Evolutionary conservation across 2,888 invertebrate species (phyloP).

Genomic region (Pandemis cinnamomeana): DNA sequence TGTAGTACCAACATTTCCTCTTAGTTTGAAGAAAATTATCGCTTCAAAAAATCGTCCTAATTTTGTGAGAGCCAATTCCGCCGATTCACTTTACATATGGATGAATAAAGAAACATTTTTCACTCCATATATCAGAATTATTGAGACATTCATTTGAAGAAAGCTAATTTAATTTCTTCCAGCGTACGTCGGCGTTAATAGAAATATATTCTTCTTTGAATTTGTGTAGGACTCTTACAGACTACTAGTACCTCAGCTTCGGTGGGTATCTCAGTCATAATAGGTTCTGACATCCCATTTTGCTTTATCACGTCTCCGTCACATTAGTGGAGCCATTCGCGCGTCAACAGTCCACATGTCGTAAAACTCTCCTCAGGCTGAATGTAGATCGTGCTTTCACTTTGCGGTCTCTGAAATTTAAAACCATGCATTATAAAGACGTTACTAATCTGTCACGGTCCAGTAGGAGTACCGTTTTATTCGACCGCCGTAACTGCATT

Average conservation of each 20-base stretch:
- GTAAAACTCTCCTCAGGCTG: slow-evolving; percentile 27
- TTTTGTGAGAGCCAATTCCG: slow-evolving; percentile 13
- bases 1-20: neutral
- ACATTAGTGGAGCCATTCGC: slow-evolving; percentile 30
- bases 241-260: neutral
- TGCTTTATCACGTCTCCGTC: slow-evolving; percentile 27
- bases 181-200: slow-evolving; percentile 31
- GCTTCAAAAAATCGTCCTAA: slow-evolving; percentile 5
- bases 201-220: slow-evolving; percentile 26
- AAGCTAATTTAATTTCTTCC: slow-evolving; percentile 33
- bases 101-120: slow-evolving; percentile 31
- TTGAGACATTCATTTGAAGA: slow-evolving; percentile 27
- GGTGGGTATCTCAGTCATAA: slow-evolving; percentile 10
- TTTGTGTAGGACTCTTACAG: slow-evolving; percentile 11
- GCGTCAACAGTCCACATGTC: slow-evolving; percentile 40
- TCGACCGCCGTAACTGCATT: slow-evolving; percentile 44
- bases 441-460: slow-evolving; percentile 65
- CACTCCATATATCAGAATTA: slow-evolving; percentile 29
- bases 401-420: slow-evolving; percentile 66
- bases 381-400: slow-evolving; percentile 59
- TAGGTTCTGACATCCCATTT: slow-evolving; percentile 25
- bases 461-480: slow-evolving; percentile 57
- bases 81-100: slow-evolving; percentile 19
- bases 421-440: slow-evolving; percentile 64
- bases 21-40: slow-evolving; percentile 8